Evolutionary conservation across 2,797 vertebrate species (phyloP), one percentile per base, ranked within the genome.

Genomic region (Liparis tanakae): DNA sequence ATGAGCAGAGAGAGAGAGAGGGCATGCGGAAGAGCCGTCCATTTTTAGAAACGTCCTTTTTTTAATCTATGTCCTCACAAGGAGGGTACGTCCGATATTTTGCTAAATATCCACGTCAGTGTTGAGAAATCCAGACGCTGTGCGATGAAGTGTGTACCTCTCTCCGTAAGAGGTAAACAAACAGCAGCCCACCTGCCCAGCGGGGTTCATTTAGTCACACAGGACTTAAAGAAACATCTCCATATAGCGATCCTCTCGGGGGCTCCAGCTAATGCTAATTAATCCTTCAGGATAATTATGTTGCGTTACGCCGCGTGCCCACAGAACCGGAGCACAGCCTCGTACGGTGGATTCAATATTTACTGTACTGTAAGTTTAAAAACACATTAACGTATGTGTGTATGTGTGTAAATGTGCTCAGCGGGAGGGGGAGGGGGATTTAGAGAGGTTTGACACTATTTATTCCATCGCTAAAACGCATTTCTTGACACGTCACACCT

Each of bases 221-320:
- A 30, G 39, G 51, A 73, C 53, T 67, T 46, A 53, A 60, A 68
- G 43, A 30, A 30, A 30, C 25, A 79, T 81, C 70, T 79, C 60
- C 74, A 75, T 76, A 70, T 43, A 69, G 15, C 17, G 10, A 30
- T 73, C 74, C 83, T 80, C 70, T 56, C 55, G 82, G 70, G 75
- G 22, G 61, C 25, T 44, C 51, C 77, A 46, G 67, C 56, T 84
- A 72, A 90, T 84, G 77, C 79, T 84, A 89, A 91, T 89, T 83
- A 91, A 84, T 89, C 82, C 88, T 86, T 68, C 13, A 77, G 80
- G 72, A 81, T 84, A 86, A 87, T 85, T 78, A 55, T 30, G 67
- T 76, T 72, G 74, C 33, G 70, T 30, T 74, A 72, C 78, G 68
- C 70, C 60, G 18, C 65, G 72, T 79, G 84, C 69, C 74, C 18